phyloP scores from a whole-genome alignment of 2,113 vertebrate species.

The Puntigrus tetrazona region DNA sequence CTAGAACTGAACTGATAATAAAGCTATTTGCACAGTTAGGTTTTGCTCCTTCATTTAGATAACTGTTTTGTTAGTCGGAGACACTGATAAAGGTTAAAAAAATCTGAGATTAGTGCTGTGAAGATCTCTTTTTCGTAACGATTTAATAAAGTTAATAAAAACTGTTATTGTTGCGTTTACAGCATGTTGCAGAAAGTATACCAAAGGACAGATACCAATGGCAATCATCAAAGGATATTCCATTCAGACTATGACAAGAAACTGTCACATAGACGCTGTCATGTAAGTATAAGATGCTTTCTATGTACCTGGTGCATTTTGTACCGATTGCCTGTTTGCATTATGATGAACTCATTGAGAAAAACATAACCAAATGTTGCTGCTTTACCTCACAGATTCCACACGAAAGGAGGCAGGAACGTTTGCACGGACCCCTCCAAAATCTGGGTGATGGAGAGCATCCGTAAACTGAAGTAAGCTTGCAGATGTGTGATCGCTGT shows the following conservation, averaged over 20 bases:
- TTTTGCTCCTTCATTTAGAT: not conserved
- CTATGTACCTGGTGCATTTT: not conserved
- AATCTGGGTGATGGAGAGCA: constrained; percentile 63
- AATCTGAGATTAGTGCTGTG: not conserved
- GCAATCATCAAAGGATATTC: constrained; percentile 51
- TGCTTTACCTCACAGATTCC: constrained; percentile 62
- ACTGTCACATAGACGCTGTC: constrained; percentile 66
- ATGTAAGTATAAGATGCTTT: constrained; percentile 48
- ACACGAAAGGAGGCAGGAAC: constrained; percentile 53
- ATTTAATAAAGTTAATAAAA: not conserved
- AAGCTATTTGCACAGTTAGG: not conserved
- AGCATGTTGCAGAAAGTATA: constrained; percentile 67
- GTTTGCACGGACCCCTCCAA: constrained; percentile 62
- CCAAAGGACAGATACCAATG: constrained; percentile 32
- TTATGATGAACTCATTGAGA: not conserved
- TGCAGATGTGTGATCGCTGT: not conserved
- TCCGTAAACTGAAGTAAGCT: constrained; percentile 63
- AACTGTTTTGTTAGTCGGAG: not conserved
- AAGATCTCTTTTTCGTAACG: not conserved
- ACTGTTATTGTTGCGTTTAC: not conserved
- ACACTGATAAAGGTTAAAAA: not conserved
- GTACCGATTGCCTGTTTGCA: not conserved
- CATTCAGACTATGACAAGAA: constrained; percentile 54
- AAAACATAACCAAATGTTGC: not conserved
- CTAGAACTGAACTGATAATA: not conserved